Evolutionary conservation across 2,888 invertebrate species (phyloP).

Genomic region (Germaria angustata): DNA sequence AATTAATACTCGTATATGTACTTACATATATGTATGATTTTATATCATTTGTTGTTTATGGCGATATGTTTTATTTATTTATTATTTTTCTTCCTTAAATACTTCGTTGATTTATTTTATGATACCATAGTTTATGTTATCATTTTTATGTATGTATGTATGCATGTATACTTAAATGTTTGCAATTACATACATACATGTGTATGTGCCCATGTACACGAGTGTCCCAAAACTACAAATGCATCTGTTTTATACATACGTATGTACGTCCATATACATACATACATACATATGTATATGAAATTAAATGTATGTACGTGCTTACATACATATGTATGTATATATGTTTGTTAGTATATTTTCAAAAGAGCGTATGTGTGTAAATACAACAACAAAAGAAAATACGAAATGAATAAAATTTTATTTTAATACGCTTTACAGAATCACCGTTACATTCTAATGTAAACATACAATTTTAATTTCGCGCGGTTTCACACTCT

Average conservation of each 20-base stretch:
- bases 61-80: conserved; percentile 13
- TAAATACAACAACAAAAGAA: background rate
- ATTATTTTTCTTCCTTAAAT: background rate
- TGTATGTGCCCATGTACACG: background rate
- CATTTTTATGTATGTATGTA: background rate
- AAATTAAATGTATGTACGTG: no score
- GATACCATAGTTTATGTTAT: background rate
- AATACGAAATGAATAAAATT: background rate
- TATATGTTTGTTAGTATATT: background rate
- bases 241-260: background rate
- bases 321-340: background rate
- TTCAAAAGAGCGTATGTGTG: background rate
- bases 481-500: conserved; percentile 6
- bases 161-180: no score
- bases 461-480: background rate
- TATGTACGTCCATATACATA: background rate
- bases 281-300: background rate
- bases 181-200: no score
- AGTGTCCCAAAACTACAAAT: background rate
- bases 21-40: background rate
- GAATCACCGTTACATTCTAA: background rate
- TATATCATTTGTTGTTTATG: background rate
- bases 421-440: background rate
- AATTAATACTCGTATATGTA: background rate
- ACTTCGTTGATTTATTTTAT: background rate